These are phyloP conservation scores for Cavia aperea DNA, from an alignment of 2,113 vertebrate species.

Conservation along the genomic window DNA sequence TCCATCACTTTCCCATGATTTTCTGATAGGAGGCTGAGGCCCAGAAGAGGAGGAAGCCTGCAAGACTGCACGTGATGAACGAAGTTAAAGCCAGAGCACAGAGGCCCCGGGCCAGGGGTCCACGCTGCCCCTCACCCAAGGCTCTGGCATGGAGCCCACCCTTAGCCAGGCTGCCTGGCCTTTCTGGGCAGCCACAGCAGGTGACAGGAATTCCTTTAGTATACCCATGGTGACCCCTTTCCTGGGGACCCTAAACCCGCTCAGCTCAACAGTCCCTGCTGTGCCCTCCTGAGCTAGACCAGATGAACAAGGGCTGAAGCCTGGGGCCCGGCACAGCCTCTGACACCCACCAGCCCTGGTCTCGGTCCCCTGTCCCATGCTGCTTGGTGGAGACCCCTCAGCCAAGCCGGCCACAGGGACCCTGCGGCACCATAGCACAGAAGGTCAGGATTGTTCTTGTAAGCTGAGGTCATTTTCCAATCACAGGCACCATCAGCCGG, in stretches of 20 bases:
- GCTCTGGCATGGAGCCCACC: background rate
- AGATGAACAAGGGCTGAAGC: background rate
- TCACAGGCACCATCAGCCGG: background rate
- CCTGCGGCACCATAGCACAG: fast-evolving
- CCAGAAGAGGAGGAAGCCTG: background rate
- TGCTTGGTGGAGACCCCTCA: background rate
- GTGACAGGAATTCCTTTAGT: background rate
- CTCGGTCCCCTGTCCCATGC: background rate
- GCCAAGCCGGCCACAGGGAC: fast-evolving
- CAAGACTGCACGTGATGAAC: fast-evolving
- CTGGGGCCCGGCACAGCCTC: fast-evolving
- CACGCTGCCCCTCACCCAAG: background rate
- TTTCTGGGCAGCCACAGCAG: fast-evolving
- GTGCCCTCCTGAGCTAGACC: background rate
- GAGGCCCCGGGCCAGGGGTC: fast-evolving
- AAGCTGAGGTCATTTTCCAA: slow-evolving; percentile 20
- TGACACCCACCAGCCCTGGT: background rate
- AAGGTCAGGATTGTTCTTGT: background rate
- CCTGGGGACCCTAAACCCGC: background rate
- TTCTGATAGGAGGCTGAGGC: background rate
- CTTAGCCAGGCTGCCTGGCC: background rate
- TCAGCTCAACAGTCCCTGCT: background rate
- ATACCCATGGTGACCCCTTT: background rate
- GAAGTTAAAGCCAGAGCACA: background rate
- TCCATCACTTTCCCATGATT: background rate